Base-by-base conservation (phyloP, 2,888 invertebrate genomes). In the Strigamia maritima region DNA sequence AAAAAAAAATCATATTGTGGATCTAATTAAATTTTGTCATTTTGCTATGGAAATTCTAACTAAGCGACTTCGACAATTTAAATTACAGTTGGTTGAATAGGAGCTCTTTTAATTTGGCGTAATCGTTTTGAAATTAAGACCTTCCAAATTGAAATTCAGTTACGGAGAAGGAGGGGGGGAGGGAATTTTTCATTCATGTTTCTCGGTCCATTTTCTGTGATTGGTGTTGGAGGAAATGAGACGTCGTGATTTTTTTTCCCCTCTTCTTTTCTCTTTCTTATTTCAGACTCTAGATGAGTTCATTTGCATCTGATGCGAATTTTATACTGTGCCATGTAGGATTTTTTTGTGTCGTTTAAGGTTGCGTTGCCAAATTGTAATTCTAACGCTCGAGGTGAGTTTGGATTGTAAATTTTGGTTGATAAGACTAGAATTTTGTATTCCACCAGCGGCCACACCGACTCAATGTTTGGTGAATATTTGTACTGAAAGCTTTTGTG, bases 71-170 rank as follows among this genome's bases (percentile, higher is more conserved):
- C 26, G 24, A 28, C 70, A 70, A 70, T 70, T 70, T 70, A 28
- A 70, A 70, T 70, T 70, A 28, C 24, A 70, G 24, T 70, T 28
- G 70, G 26, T 70, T 70, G 70, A 70, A 28, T 26, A 70, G 70
- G 26, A 28, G 24, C 70, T 70, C 70, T 70, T 70, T 70, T 70
- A 70, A 70, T 28, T 70, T 28, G 70, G 70, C 70, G 28, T 70
- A 70, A 70, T 70, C 70, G 70, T 70, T 70, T 70, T 70, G 70
- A 70, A 70, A 70, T 70, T 70, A 70, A 70, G 70, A 70, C 70
- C 70, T 28, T 14, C 28, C 70, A 70, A 70, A 70, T 70, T 70
- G 70, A 70, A 70, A 26, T 70, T 70, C 70, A 54, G 70, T 70
- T 54, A 54, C 54, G 35, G 19, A n/a, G n/a, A 8, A 54, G 22